Evolutionary conservation across 2,888 invertebrate genomes (phyloP), one percentile per base, ranked within the genome.

Genomic region (Caenorhabditis sulstoni): DNA sequence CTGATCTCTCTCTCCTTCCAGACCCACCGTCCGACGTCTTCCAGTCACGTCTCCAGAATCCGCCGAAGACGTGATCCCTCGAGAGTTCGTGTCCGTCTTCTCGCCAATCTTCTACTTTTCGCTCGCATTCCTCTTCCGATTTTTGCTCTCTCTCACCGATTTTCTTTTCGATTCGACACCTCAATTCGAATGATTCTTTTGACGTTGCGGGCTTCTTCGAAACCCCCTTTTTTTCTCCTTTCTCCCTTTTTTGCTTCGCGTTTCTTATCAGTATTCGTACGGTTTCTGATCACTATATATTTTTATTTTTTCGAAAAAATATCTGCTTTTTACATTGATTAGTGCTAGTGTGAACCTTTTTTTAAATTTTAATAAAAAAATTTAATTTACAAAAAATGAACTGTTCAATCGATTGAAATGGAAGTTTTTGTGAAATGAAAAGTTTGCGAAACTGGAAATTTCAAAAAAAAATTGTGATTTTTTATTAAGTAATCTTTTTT

Each of bases 121-220:
- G 20, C 35, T 78, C 53, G 78, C 78, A 49, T 71, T 78, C 44
- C 66, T 78, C 22, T 62, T 78, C 49, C 55, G 78, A 50, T 22
- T 71, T 55, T 35, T 78, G 9, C 23, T 78, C 3, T 71, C 71
- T 52, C 44, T 78, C 50, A 22, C 52, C 22, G 78, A 78, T 18
- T 39, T 64, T 23, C 12, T 11, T 18, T n/a, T 41, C 39, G 44
- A 12, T 16, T 37, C 16, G 12, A 20, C n/a, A n/a, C 18, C 35
- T 39, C 16, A 9, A 61, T 7, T 47, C n/a, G n/a, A n/a, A n/a
- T n/a, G n/a, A n/a, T n/a, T n/a, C n/a, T 29, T 29, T 44, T 44
- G 67, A 44, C 68, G 68, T 68, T 68, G 68, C 61, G 68, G 68
- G 71, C 61, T 11, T 18, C 37, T 44, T 47, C 52, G 49, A 49